These are phyloP conservation scores for Drosophila triauraria DNA, from an alignment of 1,140 invertebrate genomes.

Conservation along the genomic window DNA sequence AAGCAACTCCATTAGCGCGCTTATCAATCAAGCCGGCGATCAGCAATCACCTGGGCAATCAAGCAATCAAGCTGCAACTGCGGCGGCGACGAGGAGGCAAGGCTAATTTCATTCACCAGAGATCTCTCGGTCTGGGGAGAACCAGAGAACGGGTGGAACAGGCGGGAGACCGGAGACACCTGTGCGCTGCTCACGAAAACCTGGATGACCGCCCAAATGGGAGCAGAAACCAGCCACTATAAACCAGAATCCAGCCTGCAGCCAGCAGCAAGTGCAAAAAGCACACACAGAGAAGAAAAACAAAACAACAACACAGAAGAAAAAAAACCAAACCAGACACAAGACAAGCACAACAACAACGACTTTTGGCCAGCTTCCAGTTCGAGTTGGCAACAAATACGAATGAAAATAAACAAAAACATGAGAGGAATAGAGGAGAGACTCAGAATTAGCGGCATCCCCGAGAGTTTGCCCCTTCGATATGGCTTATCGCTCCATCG, in stretches of 20 bases:
- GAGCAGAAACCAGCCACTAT: conserved; percentile 51
- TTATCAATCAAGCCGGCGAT: conserved; percentile 49
- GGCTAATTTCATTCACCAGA: conserved; percentile 50
- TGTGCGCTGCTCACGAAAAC: conserved; percentile 31
- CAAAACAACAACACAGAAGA: conserved; percentile 14
- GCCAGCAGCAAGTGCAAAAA: conserved; percentile 51
- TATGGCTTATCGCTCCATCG: conserved; percentile 53
- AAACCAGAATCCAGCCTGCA: conserved; percentile 77
- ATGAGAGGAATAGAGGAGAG: not conserved
- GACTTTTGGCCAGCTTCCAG: conserved; percentile 52
- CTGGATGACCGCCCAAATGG: conserved; percentile 56
- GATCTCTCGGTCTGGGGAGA: conserved; percentile 17
- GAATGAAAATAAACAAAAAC: conserved; percentile 22
- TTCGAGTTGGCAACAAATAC: conserved; percentile 51
- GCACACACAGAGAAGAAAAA: conserved; percentile 5
- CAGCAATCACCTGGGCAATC: conserved; percentile 63
- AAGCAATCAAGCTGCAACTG: conserved; percentile 43
- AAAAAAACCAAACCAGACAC: conserved; percentile 36
- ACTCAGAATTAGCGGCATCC: conserved; percentile 17
- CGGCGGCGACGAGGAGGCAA: conserved; percentile 25
- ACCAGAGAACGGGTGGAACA: not conserved
- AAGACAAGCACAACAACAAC: conserved; percentile 37
- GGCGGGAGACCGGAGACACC: conserved; percentile 15
- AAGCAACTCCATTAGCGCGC: conserved; percentile 32
- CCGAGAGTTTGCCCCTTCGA: conserved; percentile 30